Conservation (phyloP, 2,888 invertebrate species). For the Latheticus oryzae region DNA sequence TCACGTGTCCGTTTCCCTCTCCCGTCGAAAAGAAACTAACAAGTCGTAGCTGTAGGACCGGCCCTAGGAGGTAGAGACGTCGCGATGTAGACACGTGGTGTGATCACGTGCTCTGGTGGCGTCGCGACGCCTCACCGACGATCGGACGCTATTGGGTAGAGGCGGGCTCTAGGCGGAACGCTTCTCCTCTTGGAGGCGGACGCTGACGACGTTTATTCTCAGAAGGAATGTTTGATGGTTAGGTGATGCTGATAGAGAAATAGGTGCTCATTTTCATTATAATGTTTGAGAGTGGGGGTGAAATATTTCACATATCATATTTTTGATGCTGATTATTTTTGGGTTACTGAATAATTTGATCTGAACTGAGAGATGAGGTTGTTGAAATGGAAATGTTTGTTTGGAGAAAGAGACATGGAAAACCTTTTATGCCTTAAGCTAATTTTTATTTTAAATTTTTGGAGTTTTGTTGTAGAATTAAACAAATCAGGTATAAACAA, state of each 20-base stretch:
- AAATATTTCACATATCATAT: no score
- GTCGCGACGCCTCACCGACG: conserved; percentile 58
- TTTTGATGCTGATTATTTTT: neutral
- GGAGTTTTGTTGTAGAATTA: no score
- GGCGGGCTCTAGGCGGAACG: conserved; percentile 59
- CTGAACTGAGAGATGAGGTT: conserved; percentile 1
- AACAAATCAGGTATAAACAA: no score
- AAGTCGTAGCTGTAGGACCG: conserved; percentile 46
- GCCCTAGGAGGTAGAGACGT: conserved; percentile 57
- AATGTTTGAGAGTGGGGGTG: conserved; percentile 7
- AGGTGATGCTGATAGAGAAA: conserved; percentile 33
- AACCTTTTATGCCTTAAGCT: conserved; percentile 24
- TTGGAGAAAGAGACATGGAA: conserved; percentile 26
- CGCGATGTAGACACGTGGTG: conserved; percentile 56
- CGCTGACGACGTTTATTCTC: conserved; percentile 52
- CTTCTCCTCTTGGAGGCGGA: conserved; percentile 58
- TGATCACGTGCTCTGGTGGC: conserved; percentile 61
- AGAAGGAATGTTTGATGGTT: conserved; percentile 51
- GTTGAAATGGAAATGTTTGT: conserved; percentile 23
- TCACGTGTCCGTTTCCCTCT: conserved; percentile 33
- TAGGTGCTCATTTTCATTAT: conserved; percentile 15
- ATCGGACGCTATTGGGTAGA: conserved; percentile 55
- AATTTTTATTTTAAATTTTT: no score
- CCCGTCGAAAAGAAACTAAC: conserved; percentile 41
- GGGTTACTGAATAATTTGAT: conserved; percentile 5